Conservation (phyloP, 2,113 vertebrate genomes). For the Genyomyrus donnyi region DNA sequence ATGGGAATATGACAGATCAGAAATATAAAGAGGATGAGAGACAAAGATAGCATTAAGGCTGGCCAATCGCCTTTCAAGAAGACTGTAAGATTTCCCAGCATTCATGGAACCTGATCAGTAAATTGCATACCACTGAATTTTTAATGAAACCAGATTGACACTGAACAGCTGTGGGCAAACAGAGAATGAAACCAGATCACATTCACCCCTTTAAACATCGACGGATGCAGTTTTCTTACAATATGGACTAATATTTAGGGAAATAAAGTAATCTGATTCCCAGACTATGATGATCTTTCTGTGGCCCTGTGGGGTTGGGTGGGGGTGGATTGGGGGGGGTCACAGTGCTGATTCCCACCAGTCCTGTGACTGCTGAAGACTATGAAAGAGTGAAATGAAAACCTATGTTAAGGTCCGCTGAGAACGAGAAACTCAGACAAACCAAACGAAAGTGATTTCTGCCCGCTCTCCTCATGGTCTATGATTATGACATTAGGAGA, state of each 20-base stretch:
- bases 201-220: neutral
- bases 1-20: slow-evolving; percentile 8
- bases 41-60: neutral
- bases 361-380: neutral
- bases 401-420: neutral
- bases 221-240: neutral
- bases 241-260: neutral
- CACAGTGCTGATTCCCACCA: neutral
- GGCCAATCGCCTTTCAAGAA: neutral
- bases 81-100: neutral
- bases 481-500: neutral
- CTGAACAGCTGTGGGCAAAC: neutral
- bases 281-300: neutral
- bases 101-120: neutral
- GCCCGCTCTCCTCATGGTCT: neutral
- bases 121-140: neutral
- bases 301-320: neutral
- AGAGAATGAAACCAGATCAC: neutral
- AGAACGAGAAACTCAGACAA: neutral
- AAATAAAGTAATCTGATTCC: neutral
- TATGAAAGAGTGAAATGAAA: neutral
- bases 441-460: neutral
- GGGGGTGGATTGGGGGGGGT: neutral
- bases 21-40: neutral
- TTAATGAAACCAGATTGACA: neutral